Percentiles rank a stretch among this genome's conserved stretches.
Evolutionary conservation across 2,888 invertebrate genomes (phyloP).

Genomic region (Drosophila vallismaia): DNA sequence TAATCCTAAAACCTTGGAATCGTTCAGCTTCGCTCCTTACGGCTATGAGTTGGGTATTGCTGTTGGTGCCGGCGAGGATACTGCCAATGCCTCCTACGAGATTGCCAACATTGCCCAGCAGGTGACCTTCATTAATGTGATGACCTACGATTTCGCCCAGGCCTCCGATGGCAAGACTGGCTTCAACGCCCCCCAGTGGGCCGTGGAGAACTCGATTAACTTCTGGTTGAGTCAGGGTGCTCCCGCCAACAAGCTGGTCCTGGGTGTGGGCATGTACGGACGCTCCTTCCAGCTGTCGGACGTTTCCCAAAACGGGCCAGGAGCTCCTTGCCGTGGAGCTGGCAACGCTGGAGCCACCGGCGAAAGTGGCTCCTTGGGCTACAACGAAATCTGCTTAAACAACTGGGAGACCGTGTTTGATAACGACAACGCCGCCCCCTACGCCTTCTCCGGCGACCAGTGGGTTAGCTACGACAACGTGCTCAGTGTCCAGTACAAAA

Average conservation of each 20-base stretch:
- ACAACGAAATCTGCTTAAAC: conserved; percentile 87
- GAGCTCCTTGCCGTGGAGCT: conserved; percentile 56
- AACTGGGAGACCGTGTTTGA: conserved; percentile 76
- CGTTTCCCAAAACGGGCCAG: conserved; percentile 77
- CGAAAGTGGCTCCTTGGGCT: conserved; percentile 87
- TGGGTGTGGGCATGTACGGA: conserved; percentile 94
- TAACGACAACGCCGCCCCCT: conserved; percentile 85
- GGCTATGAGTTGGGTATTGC: conserved; percentile 88
- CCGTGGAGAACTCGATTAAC: conserved; percentile 92
- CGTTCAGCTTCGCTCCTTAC: conserved; percentile 54
- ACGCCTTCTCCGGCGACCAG: conserved; percentile 92
- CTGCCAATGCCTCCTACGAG: conserved; percentile 57
- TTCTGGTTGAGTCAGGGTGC: conserved; percentile 91
- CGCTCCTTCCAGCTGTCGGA: conserved; percentile 90
- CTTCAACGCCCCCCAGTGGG: conserved; percentile 63
- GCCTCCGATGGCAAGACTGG: conserved; percentile 62
- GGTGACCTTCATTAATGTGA: conserved; percentile 65
- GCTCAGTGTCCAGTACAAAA: conserved; percentile 91
- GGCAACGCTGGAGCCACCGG: conserved; percentile 84
- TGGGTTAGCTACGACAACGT: conserved; percentile 97
- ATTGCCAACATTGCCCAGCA: conserved; percentile 64
- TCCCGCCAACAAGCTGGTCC: conserved; percentile 91
- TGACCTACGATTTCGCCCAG: conserved; percentile 71
- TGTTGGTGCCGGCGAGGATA: conserved; percentile 68
- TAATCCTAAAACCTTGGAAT: not conserved